These are phyloP conservation scores for Platanista minor DNA, from an alignment of 2,113 vertebrate genomes.

Conservation along the genomic window DNA sequence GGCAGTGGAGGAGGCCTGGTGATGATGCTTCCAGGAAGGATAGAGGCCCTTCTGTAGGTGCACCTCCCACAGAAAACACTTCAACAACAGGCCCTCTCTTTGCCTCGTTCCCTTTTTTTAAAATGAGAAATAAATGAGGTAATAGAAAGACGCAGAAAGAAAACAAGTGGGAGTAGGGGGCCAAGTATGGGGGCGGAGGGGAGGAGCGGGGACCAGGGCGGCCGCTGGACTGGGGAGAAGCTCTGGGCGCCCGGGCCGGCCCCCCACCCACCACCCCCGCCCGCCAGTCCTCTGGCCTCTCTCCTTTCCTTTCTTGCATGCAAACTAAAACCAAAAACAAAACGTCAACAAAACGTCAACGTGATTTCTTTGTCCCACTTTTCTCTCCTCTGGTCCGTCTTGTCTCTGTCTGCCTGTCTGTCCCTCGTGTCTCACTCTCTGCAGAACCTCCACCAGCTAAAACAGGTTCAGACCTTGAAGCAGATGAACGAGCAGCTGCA, in stretches of 20 bases:
- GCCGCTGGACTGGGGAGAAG: neutral
- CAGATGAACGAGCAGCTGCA: conserved; percentile 91
- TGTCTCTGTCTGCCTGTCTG: neutral
- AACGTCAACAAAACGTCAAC: conserved; percentile 66
- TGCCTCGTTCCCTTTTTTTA: neutral
- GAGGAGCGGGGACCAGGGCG: too few relatives aligned
- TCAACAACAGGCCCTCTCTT: neutral
- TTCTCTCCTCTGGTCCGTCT: conserved; percentile 73
- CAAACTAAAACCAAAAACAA: conserved; percentile 51
- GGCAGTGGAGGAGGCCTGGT: neutral
- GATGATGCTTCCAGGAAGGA: neutral
- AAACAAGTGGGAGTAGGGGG: neutral
- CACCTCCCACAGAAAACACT: neutral
- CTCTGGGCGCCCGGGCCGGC: neutral
- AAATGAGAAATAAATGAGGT: neutral
- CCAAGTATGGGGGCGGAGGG: neutral
- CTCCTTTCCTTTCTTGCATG: conserved; percentile 51
- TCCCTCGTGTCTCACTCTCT: conserved; percentile 80
- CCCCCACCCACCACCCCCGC: neutral
- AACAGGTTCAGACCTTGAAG: conserved; percentile 91
- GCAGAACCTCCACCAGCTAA: conserved; percentile 93
- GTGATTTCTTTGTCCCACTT: conserved; percentile 71
- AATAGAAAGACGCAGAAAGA: neutral
- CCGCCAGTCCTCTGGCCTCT: conserved; percentile 23
- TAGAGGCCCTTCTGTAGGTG: neutral